Percentiles rank a stretch among this genome's conserved stretches.
These are phyloP conservation scores for Microctonus aethiopoides DNA, from an alignment of 2,888 invertebrate genomes.

Conservation along the genomic window DNA sequence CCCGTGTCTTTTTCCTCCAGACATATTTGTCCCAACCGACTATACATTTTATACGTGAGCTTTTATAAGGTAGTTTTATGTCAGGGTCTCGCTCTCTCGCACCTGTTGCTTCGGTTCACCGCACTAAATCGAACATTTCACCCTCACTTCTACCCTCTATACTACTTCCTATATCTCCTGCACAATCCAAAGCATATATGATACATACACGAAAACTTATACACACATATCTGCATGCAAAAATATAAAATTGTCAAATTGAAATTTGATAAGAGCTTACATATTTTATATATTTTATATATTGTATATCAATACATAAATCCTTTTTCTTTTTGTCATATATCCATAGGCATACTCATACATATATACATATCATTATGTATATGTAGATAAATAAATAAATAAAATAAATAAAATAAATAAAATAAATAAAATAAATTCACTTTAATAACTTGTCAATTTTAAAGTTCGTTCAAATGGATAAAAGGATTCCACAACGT, in stretches of 20 bases:
- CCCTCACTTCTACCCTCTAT: conserved; percentile 25
- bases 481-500: conserved; percentile 1
- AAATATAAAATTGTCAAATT: conserved; percentile 30
- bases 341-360: neutral
- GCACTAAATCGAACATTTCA: conserved; percentile 63
- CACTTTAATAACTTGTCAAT: conserved; percentile 20
- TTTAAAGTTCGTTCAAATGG: conserved; percentile 1
- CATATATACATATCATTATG: neutral
- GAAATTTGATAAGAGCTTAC: conserved; percentile 37
- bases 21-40: conserved; percentile 52
- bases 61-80: conserved; percentile 60
- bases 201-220: neutral
- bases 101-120: conserved; percentile 65
- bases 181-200: conserved; percentile 2
- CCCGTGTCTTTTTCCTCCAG: too few species aligned
- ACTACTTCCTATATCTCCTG: conserved; percentile 4
- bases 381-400: neutral
- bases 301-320: neutral
- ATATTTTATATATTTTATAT: neutral
- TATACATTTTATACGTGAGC: conserved; percentile 60
- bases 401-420: conserved; percentile 11
- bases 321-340: neutral
- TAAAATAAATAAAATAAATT: too few species aligned
- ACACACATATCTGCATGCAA: neutral
- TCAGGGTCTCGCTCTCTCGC: conserved; percentile 53